phyloP scores from a whole-genome alignment of 2,113 vertebrate genomes.

The Tricholaema leucomelas region DNA sequence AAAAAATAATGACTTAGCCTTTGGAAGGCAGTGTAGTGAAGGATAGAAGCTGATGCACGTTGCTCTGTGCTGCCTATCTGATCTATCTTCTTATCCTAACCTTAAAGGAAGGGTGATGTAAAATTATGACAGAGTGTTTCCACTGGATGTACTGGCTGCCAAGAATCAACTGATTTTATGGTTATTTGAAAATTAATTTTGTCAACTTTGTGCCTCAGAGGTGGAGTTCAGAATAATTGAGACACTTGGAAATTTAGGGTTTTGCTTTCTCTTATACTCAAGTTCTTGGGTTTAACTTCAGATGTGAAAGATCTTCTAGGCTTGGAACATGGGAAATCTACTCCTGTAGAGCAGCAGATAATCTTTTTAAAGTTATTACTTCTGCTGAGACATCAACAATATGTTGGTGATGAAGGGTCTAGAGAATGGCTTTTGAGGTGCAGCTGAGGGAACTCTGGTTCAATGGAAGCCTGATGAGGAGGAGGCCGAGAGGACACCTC shows the following conservation, averaged over 20 bases:
- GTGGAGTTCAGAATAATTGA: not conserved
- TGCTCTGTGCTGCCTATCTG: not conserved
- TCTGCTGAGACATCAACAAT: not conserved
- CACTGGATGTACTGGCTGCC: not conserved
- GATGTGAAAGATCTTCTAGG: not conserved
- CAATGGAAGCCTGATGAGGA: no score
- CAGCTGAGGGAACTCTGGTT: no score
- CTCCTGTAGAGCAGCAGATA: not conserved
- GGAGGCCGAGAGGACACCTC: no score
- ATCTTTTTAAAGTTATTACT: not conserved
- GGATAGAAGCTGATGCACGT: not conserved
- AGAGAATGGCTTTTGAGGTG: no score
- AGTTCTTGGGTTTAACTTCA: not conserved
- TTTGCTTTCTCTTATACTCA: not conserved
- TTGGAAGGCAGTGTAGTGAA: not conserved
- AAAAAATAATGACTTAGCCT: not conserved
- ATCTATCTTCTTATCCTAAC: not conserved
- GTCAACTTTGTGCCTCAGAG: not conserved
- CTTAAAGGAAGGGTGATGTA: not conserved
- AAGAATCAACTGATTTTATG: not conserved
- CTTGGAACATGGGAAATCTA: not conserved
- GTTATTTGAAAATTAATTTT: constrained; percentile 20
- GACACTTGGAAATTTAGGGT: not conserved
- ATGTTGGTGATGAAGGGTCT: not conserved
- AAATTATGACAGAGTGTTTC: not conserved